Base-by-base conservation (phyloP, 2,888 invertebrate species). In the Halictus quadricinctus region DNA sequence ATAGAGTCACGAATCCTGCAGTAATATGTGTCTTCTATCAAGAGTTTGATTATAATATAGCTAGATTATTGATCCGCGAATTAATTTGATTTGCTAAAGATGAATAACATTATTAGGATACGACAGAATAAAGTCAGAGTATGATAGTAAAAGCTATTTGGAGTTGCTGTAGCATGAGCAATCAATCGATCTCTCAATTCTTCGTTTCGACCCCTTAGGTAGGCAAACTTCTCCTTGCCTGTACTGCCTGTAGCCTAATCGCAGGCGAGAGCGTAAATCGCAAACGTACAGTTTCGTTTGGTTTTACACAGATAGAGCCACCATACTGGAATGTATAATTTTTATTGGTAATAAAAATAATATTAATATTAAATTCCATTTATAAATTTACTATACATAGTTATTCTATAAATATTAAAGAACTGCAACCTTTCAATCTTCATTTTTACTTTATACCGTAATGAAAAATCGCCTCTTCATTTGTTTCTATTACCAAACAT, bases 221-320 rank as follows among this genome's bases (percentile, higher is more conserved):
- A 10, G 75, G n/a, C 46, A 72, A 12, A 10, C 18, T 6, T 46
- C 36, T 10, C 5, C 78, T 8, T 0, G 4, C 46, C 29, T 36
- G 58, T 10, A 72, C 12, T 5, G 4, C 7, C 36, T n/a, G 79
- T 66, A 75, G 72, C 72, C 78, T 76, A 66, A 5, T 1, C 13
- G 13, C 58, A 83, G 79, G 84, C 29, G 50, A 4, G 7, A 18
- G 41, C n/a, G 1, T 5, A 46, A 36, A 25, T 21, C 15, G 18
- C 50, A 25, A 41, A 2, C 7, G 21, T 10, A 66, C 48, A 64
- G 60, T 69, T 83, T 60, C 48, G 0, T 4, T 1, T 6, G 10
- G 15, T 25, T 41, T 10, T 7, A 15, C 36, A 78, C 48, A 84
- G 84, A 72, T 84, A 75, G 84, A 83, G 83, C 84, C 78, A 83